Percentiles rank a stretch among this genome's conserved stretches.
Conservation (phyloP, 2,797 vertebrate genomes). For the Cyclopterus lumpus region DNA sequence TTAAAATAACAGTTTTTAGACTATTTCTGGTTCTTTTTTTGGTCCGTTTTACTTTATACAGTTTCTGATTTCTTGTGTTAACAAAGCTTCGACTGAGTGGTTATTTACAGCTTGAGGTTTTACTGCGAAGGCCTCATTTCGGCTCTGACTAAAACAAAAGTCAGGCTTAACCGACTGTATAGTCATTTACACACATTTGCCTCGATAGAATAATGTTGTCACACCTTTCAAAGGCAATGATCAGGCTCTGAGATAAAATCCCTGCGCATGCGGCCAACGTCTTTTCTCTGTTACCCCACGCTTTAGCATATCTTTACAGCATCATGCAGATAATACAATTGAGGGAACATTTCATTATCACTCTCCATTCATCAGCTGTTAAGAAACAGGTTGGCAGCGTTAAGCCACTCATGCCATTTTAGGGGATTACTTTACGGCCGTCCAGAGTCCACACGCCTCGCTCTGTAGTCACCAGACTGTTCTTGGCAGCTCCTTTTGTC, state of each 20-base stretch:
- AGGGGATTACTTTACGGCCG: constrained; percentile 53
- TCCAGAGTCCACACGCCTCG: constrained; percentile 52
- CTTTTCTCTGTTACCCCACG: neutral
- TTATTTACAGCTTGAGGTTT: neutral
- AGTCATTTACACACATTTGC: neutral
- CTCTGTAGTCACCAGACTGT: constrained; percentile 16
- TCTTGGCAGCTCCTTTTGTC: constrained; percentile 19
- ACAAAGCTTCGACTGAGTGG: too few species aligned
- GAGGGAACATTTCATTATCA: neutral
- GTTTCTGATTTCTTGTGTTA: too few species aligned
- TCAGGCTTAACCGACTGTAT: neutral
- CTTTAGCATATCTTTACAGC: neutral
- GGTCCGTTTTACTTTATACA: too few species aligned
- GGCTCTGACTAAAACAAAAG: neutral
- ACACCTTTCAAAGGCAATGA: neutral
- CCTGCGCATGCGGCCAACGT: neutral
- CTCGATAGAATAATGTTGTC: neutral
- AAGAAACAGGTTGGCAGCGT: neutral
- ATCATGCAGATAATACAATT: constrained; percentile 11
- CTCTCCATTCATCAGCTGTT: neutral
- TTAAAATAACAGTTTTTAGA: too few species aligned
- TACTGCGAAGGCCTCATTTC: neutral
- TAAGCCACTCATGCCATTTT: neutral
- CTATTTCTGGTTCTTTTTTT: too few species aligned
- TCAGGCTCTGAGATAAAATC: neutral